Evolutionary conservation across 2,888 invertebrate genomes (phyloP).

Genomic region (Miltochrista miniata): DNA sequence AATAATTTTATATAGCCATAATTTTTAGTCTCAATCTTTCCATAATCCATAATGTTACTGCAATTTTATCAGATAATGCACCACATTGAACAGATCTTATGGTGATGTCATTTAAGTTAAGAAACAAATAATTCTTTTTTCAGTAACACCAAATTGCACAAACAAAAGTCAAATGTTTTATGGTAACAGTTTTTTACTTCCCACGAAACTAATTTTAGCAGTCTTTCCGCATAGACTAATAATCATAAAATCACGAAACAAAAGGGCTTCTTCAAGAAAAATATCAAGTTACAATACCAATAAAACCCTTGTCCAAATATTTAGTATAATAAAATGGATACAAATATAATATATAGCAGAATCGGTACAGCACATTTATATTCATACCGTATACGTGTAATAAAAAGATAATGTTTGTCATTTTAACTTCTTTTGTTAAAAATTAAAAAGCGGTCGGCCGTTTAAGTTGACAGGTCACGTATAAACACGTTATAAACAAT

Average conservation of each 20-base stretch:
- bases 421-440: constrained; percentile 75
- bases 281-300: constrained; percentile 78
- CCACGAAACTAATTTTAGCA: constrained; percentile 58
- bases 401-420: constrained; percentile 75
- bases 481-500: constrained; percentile 68
- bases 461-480: constrained; percentile 71
- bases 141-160: not conserved
- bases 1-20: too few relatives aligned
- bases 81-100: too few relatives aligned
- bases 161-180: constrained; percentile 10
- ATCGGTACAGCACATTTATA: constrained; percentile 75
- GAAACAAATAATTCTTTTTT: too few relatives aligned
- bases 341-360: constrained; percentile 78
- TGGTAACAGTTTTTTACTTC: constrained; percentile 28
- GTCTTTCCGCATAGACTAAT: constrained; percentile 75
- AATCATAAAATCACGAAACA: constrained; percentile 73
- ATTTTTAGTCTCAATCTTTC: too few relatives aligned
- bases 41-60: too few relatives aligned
- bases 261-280: constrained; percentile 64
- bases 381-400: constrained; percentile 67
- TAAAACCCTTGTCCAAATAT: constrained; percentile 82
- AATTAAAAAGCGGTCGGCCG: constrained; percentile 70
- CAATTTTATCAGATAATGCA: too few relatives aligned
- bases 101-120: too few relatives aligned
- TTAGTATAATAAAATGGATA: constrained; percentile 80